Evolutionary conservation across 1,140 invertebrate genomes (phyloP).

Genomic region (Micrasema longulum): DNA sequence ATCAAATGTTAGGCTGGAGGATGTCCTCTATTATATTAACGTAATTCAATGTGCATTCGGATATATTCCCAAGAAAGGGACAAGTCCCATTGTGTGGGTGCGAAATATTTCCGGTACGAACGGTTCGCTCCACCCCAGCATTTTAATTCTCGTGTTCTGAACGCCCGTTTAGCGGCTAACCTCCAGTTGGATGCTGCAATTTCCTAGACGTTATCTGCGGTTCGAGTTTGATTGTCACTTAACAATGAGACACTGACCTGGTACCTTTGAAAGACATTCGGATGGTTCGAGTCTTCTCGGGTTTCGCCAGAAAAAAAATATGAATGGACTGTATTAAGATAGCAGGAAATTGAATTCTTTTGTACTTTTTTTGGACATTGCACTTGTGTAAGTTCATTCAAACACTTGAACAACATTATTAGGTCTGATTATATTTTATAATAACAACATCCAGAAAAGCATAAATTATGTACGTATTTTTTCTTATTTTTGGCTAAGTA

Average conservation of each 20-base stretch:
- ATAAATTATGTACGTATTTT: too few relatives aligned
- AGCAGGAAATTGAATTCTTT: slow-evolving; percentile 28
- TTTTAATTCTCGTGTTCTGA: too few relatives aligned
- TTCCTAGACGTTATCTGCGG: too few relatives aligned
- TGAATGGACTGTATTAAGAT: slow-evolving; percentile 22
- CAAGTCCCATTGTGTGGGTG: slow-evolving; percentile 18
- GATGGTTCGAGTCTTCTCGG: slow-evolving; percentile 2
- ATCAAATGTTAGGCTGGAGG: slow-evolving; percentile 7
- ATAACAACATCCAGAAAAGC: too few relatives aligned
- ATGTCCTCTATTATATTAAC: slow-evolving; percentile 2
- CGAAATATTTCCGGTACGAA: slow-evolving; percentile 29
- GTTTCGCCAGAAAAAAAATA: slow-evolving; percentile 1
- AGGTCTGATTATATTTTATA: too few relatives aligned
- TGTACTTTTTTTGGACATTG: not conserved
- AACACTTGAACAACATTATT: too few relatives aligned
- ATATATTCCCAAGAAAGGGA: slow-evolving; percentile 5
- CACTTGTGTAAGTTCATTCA: slow-evolving; percentile 4
- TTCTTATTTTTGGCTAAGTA: too few relatives aligned
- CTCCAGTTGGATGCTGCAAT: too few relatives aligned
- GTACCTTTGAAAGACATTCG: not conserved
- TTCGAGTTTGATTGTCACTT: too few relatives aligned
- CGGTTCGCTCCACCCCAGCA: not conserved
- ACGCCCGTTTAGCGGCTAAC: too few relatives aligned
- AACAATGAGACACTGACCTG: slow-evolving; percentile 13
- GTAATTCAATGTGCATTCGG: slow-evolving; percentile 32